A percentile compares a stretch with the other conserved stretches of the same genome.
These are phyloP conservation scores for Anolis apletophallus DNA, from an alignment of 2,797 vertebrate genomes.

Conservation along the genomic window DNA sequence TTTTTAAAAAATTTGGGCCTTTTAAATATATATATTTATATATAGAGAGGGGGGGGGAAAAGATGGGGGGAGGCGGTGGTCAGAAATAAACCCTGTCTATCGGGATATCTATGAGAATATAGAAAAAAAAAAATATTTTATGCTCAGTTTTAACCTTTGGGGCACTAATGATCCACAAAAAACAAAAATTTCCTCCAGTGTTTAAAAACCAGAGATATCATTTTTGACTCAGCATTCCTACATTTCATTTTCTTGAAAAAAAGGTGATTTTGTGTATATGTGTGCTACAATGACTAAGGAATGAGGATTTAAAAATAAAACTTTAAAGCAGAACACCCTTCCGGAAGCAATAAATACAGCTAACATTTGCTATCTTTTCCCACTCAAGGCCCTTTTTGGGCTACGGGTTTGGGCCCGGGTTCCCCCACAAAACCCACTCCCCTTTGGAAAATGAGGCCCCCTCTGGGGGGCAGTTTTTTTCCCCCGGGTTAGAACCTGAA, in stretches of 20 bases:
- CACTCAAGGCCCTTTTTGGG: slow-evolving; percentile 46
- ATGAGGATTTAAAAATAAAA: background rate
- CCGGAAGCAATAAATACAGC: slow-evolving; percentile 4
- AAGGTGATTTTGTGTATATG: background rate
- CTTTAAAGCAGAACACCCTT: slow-evolving; percentile 17
- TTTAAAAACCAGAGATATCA: background rate
- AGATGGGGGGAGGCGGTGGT: background rate
- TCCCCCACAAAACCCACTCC: no score
- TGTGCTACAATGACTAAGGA: slow-evolving; percentile 30
- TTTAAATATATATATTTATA: slow-evolving; percentile 15
- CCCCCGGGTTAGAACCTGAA: no score
- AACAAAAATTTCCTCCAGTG: slow-evolving; percentile 17
- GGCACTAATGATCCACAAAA: slow-evolving; percentile 20
- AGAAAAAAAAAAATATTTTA: background rate
- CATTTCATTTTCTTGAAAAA: slow-evolving; percentile 29
- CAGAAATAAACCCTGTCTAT: background rate
- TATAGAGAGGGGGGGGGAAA: no score
- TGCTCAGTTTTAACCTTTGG: slow-evolving; percentile 30
- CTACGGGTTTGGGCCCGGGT: no score
- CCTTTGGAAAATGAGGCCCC: no score
- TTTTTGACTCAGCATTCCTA: slow-evolving; percentile 55
- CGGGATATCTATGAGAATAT: background rate
- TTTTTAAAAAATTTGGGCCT: slow-evolving; percentile 3
- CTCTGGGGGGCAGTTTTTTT: no score
- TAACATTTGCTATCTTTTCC: slow-evolving; percentile 21